These are phyloP conservation scores for Anarhynchus alexandrinus DNA, from an alignment of 2,113 vertebrate genomes.

Conservation along the genomic window DNA sequence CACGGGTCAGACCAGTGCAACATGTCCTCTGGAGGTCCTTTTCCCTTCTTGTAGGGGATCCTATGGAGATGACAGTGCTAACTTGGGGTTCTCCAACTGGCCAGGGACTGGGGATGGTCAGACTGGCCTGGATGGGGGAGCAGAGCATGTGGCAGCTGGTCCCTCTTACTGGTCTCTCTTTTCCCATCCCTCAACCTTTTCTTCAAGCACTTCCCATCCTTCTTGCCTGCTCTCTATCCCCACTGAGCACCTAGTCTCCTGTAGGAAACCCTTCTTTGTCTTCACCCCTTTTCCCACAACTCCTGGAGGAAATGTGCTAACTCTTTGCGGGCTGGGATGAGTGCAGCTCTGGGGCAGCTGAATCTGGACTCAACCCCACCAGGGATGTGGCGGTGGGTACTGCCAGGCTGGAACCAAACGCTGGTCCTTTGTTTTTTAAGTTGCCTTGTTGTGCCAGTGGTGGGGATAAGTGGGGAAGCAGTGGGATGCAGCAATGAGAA, in stretches of 20 bases:
- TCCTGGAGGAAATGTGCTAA: fast-evolving
- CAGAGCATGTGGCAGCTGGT: fast-evolving
- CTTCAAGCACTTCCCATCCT: not conserved
- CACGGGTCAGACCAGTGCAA: not conserved
- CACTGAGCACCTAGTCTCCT: not conserved
- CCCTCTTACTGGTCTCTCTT: not conserved
- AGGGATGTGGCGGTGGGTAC: not conserved
- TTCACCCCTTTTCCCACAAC: not conserved
- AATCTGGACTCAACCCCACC: not conserved
- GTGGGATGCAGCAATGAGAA: fast-evolving
- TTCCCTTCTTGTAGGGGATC: not conserved
- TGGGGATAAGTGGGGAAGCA: not conserved
- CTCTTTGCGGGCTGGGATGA: not conserved
- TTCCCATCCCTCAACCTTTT: not conserved
- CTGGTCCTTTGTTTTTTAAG: not conserved
- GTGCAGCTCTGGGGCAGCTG: fast-evolving
- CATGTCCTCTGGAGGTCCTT: not conserved
- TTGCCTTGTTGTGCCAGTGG: fast-evolving
- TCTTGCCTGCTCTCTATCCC: not conserved
- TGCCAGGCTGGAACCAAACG: fast-evolving
- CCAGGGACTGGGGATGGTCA: not conserved
- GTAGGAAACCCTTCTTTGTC: not conserved
- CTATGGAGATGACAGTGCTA: not conserved
- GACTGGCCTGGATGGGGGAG: not conserved
- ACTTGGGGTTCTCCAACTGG: not conserved